Conservation (phyloP, 2,797 vertebrate genomes). For the Myioborus miniatus region DNA sequence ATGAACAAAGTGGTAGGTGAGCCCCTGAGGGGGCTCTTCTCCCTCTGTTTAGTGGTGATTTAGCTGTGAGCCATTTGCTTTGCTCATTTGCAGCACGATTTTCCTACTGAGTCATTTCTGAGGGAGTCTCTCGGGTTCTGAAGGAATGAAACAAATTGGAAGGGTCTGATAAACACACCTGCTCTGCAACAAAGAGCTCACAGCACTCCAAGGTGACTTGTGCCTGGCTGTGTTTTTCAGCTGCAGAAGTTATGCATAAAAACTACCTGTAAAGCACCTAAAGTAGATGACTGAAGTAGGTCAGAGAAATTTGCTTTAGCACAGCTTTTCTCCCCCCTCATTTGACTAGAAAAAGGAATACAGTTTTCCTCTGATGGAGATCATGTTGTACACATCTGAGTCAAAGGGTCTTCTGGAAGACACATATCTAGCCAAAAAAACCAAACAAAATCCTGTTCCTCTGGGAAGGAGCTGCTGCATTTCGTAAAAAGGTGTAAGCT, state of each 20-base stretch:
- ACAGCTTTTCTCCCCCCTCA: rapidly evolving
- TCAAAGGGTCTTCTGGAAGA: not conserved
- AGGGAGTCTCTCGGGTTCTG: not conserved
- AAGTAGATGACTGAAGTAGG: not conserved
- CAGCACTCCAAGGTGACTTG: not conserved
- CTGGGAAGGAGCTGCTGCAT: not conserved
- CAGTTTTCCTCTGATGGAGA: not conserved
- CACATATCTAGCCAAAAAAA: not conserved
- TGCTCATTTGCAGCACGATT: not conserved
- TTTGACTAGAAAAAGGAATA: not conserved
- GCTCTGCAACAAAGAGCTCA: not conserved
- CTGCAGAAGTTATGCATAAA: not conserved
- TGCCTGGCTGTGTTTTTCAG: not conserved
- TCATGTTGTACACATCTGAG: not conserved
- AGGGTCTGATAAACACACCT: not conserved
- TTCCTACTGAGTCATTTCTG: not conserved
- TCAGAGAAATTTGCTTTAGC: not conserved
- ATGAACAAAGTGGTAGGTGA: not conserved
- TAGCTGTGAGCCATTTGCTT: not conserved
- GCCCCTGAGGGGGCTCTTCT: not conserved
- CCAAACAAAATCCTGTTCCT: not conserved
- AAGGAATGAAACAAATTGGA: not conserved
- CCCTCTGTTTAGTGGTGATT: not conserved
- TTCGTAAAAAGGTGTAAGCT: not conserved
- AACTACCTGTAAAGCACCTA: not conserved